phyloP scores from a whole-genome alignment of 2,113 vertebrate genomes.

The Coreoperca whiteheadi region DNA sequence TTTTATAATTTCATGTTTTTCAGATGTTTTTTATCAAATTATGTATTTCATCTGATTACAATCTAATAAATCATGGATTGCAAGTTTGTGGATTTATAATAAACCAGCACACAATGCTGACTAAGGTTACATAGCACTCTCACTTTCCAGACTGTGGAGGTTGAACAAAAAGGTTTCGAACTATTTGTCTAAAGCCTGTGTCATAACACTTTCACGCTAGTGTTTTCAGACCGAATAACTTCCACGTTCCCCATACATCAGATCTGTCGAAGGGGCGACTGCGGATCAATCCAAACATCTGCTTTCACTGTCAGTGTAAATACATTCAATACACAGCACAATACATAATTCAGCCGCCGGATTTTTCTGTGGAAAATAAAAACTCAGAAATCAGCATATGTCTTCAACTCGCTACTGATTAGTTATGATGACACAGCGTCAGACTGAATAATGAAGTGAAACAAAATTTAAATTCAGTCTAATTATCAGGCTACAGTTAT shows the following conservation, averaged over 20 bases:
- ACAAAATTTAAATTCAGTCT: background rate
- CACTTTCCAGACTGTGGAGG: background rate
- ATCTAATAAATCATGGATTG: background rate
- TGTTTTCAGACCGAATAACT: too few relatives aligned
- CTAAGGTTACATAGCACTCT: background rate
- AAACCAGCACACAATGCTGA: too few relatives aligned
- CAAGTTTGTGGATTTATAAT: background rate
- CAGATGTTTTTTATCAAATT: background rate
- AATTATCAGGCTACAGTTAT: constrained; percentile 11
- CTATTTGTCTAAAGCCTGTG: too few relatives aligned
- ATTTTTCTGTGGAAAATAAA: background rate
- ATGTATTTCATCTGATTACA: background rate
- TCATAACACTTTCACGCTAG: too few relatives aligned
- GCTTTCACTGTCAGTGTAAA: background rate
- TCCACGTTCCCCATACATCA: background rate
- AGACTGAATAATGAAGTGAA: constrained; percentile 20
- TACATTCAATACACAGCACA: background rate
- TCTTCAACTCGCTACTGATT: background rate
- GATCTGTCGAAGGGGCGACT: background rate
- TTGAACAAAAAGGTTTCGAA: too few relatives aligned
- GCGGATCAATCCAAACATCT: constrained; percentile 1
- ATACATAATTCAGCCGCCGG: background rate
- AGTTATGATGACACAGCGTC: background rate
- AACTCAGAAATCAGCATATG: background rate
- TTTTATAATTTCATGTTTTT: background rate